These are phyloP conservation scores for Anneissia japonica DNA, from an alignment of 35 echinoderm and acorn worm genomes.

Conservation along the genomic window DNA sequence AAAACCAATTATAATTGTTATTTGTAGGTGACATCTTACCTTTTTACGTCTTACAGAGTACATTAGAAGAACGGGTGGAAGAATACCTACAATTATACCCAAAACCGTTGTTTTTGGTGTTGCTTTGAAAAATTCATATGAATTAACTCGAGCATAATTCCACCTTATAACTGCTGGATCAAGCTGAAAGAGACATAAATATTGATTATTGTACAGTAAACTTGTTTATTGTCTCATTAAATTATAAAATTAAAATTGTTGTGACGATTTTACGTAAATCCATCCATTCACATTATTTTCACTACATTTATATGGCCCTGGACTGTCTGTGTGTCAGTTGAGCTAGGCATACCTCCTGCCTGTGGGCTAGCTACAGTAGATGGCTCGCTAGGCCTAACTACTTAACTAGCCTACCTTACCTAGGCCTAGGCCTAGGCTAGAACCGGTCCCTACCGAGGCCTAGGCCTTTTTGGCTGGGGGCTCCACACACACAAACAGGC, in stretches of 20 bases:
- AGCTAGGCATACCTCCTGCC: background rate
- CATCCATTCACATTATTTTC: no score
- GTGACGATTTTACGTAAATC: no score
- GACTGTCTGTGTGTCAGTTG: no score
- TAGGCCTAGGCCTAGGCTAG: background rate
- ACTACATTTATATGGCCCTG: no score
- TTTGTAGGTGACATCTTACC: no score
- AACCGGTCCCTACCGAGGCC: background rate
- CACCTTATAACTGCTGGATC: conserved; percentile 61
- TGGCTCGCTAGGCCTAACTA: no score
- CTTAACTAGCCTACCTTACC: background rate
- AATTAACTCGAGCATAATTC: conserved; percentile 49
- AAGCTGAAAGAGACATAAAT: conserved; percentile 22
- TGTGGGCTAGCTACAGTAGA: background rate
- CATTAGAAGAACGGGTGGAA: conserved; percentile 15
- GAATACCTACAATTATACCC: conserved; percentile 36
- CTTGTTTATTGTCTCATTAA: no score
- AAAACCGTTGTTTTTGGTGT: conserved; percentile 41
- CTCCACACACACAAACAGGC: background rate
- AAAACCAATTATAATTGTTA: no score
- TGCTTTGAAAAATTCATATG: conserved; percentile 46
- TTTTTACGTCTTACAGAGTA: background rate
- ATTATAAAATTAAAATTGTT: no score
- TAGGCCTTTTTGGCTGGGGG: background rate
- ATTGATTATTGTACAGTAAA: no score